Evolutionary conservation across 2,888 invertebrate species (phyloP).

Genomic region (Alentia gelatinosa): DNA sequence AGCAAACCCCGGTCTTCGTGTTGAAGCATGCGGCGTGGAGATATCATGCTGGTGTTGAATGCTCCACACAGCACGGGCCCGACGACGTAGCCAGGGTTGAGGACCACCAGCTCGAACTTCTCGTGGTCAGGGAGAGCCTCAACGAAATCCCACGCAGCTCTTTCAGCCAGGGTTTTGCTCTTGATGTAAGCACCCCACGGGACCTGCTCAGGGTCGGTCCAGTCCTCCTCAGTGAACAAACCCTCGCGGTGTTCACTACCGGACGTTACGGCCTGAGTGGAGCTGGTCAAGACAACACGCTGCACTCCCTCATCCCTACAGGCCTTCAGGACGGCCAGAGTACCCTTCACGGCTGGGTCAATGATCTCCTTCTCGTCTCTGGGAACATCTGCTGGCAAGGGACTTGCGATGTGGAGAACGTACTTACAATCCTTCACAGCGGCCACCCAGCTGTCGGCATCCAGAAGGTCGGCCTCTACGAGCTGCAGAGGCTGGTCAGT

Average conservation of each 20-base stretch:
- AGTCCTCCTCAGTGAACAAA: conserved; percentile 58
- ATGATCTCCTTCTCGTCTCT: conserved; percentile 80
- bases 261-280: conserved; percentile 80
- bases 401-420: conserved; percentile 82
- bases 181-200: conserved; percentile 78
- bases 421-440: conserved; percentile 81
- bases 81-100: conserved; percentile 82
- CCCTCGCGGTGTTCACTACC: neutral
- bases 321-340: conserved; percentile 81
- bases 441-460: conserved; percentile 12
- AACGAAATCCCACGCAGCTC: conserved; percentile 83
- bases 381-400: conserved; percentile 77
- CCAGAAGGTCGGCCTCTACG: conserved; percentile 39
- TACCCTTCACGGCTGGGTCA: conserved; percentile 82
- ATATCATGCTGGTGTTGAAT: conserved; percentile 71
- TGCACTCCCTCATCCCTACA: conserved; percentile 81
- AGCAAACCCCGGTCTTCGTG: conserved; percentile 79
- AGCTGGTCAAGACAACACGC: conserved; percentile 83
- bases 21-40: conserved; percentile 77
- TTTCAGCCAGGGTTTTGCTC: conserved; percentile 83
- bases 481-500: conserved; percentile 66
- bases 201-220: conserved; percentile 54
- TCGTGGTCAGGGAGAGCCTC: conserved; percentile 78
- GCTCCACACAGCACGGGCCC: conserved; percentile 79
- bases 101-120: conserved; percentile 81